Base-by-base conservation (phyloP, 1,140 invertebrate genomes). In the Antheraea mylitta region DNA sequence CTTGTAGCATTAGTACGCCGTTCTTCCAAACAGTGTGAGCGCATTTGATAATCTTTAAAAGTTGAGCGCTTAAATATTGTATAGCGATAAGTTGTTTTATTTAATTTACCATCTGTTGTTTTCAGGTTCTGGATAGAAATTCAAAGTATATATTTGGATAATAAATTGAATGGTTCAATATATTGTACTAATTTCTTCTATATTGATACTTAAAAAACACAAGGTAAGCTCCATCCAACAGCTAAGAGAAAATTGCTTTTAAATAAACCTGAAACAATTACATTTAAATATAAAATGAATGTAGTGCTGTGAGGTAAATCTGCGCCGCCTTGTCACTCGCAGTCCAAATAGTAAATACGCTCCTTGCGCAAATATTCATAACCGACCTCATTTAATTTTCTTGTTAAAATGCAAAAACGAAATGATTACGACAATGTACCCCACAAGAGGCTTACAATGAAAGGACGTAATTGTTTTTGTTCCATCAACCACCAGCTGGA, bases 221-320 rank as follows among this genome's bases (percentile, higher is more conserved):
- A 30, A 30, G 4, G 1, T 2, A 30, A 30, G 4, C 22, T 30
- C 22, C 16, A 13, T 16, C 16, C 45, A 53, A 53, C 10, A 16
- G 45, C 22, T 22, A 37, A 63, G 30, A 63, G 61, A 37, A 65
- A 19, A 65, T 13, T 45, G 38, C 18, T 37, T 53, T 53, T 22
- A 45, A 73, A 70, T 66, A 68, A 65, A 70, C 45, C 66, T 37
- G 37, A 42, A 59, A 48, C 63, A 74, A 70, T 68, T 66, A 58
- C 68, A 67, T 70, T 70, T 68, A 73, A 73, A 70, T 70, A 73
- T 64, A 73, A 60, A 64, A 73, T 19, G 53, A 64, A 65, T 64
- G 61, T 73, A 69, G 65, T 67, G 22, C 42, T 9, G 45, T 58
- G 18, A 63, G 58, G 71, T 65, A 72, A 71, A 72, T 65, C 68